A percentile compares a stretch with the other conserved stretches of the same genome.
These are phyloP conservation scores for Thomomys bottae DNA, from an alignment of 2,113 vertebrate species.

Conservation along the genomic window DNA sequence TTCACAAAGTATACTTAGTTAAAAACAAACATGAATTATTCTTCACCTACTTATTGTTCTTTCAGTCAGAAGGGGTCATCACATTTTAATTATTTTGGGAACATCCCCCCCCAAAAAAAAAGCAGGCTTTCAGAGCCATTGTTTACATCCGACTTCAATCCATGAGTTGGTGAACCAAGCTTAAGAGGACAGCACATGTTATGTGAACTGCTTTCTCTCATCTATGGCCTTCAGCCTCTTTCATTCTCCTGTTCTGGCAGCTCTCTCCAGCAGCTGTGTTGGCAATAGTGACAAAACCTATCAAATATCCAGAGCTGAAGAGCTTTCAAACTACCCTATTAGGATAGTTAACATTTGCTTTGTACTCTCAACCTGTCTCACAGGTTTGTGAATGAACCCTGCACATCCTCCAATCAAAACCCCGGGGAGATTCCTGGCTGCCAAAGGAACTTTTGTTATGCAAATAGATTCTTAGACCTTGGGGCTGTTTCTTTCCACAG, in stretches of 20 bases:
- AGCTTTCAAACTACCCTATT: constrained; percentile 64
- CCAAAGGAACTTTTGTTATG: constrained; percentile 51
- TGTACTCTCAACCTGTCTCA: constrained; percentile 60
- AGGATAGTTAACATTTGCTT: constrained; percentile 64
- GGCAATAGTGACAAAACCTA: constrained; percentile 41
- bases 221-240: constrained; percentile 15
- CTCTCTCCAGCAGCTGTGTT: constrained; percentile 71
- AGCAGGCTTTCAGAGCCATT: background rate
- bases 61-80: constrained; percentile 30
- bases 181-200: constrained; percentile 54
- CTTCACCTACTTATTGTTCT: background rate
- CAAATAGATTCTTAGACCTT: constrained; percentile 57
- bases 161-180: constrained; percentile 54
- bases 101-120: background rate
- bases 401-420: constrained; percentile 57
- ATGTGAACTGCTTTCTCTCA: constrained; percentile 2
- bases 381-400: constrained; percentile 76
- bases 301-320: constrained; percentile 21
- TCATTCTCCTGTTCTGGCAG: constrained; percentile 61
- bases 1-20: background rate
- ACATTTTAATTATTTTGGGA: constrained; percentile 1
- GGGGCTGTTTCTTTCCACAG: constrained; percentile 35
- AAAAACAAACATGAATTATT: background rate
- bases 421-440: constrained; percentile 43
- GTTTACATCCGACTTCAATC: background rate